A percentile compares a stretch with the other conserved stretches of the same genome.
Evolutionary conservation across 2,797 vertebrate species (phyloP).

Genomic region (Spinus pinus): DNA sequence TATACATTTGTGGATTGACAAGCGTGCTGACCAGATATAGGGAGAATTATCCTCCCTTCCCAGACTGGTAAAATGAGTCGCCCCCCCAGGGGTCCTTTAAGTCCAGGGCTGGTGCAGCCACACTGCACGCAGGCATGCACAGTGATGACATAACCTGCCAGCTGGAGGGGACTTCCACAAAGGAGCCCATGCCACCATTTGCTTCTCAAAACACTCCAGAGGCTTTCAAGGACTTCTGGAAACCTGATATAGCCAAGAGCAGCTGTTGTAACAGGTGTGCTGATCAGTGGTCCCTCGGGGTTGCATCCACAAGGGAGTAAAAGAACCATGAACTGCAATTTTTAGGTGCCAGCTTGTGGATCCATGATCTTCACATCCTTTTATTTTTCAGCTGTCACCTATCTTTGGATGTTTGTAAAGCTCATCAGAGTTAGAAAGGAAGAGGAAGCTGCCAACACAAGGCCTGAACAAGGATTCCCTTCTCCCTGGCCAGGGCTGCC

Average conservation of each 20-base stretch:
- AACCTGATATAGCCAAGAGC: constrained; percentile 20
- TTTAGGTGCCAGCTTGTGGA: neutral
- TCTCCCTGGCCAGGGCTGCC: neutral
- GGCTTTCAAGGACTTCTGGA: constrained; percentile 41
- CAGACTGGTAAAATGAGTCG: neutral
- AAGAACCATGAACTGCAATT: neutral
- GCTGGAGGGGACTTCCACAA: neutral
- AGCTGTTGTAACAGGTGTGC: constrained; percentile 41
- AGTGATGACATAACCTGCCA: constrained; percentile 17
- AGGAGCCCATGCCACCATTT: neutral
- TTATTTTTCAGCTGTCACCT: neutral
- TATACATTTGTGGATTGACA: neutral
- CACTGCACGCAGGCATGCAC: neutral
- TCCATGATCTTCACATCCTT: neutral
- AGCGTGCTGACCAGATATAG: neutral
- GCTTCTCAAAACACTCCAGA: neutral
- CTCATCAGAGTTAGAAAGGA: neutral
- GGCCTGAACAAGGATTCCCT: neutral
- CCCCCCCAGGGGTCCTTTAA: neutral
- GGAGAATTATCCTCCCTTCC: neutral
- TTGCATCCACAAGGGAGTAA: neutral
- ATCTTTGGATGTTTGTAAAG: neutral
- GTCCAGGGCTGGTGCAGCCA: neutral
- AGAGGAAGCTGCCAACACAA: neutral
- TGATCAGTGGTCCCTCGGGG: neutral